Base-by-base conservation (phyloP, 2,113 vertebrate genomes). In the Cercocebus atys region DNA sequence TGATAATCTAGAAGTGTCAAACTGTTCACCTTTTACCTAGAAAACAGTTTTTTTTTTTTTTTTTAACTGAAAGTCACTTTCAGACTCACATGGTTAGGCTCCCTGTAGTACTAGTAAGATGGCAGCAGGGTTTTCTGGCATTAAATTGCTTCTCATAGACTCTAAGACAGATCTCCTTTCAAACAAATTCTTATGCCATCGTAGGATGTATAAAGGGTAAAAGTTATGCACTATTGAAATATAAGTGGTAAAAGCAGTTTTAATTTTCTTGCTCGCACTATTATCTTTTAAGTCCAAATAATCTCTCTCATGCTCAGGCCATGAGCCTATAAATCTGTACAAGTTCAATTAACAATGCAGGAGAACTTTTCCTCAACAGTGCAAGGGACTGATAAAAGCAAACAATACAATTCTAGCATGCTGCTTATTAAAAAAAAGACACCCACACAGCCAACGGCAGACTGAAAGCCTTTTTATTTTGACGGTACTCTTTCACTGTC, bases 401-500 rank as follows among this genome's bases (percentile, higher is more conserved):
- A 98, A 94, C 94, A 97, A 90, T 22, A 0, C 92, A 43, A 23
- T 82, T 72, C 87, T 45, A 6, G 50, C 7, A 7, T 6, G 64
- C 76, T 81, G 88, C 96, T 97, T 4, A 5, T 97, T 98, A 97
- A 97, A 89, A 88, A 55, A 82, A 96, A 98, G 97, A 95, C 91
- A 47, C 13, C 97, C 97, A 68, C 91, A 68, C 73, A 90, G 96
- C 95, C n/a, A 8, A 75, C 11, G 45, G 93, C 86, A 43, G 55
- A 90, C 96, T 88, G 96, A 98, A 98, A 98, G 94, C 95, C 96
- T 97, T 97, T 99, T 98, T 98, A 97, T 98, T 98, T 98, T 98
- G 98, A 99, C 97, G 97, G 97, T 97, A 95, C 98, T 97, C 93
- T 98, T 99, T 99, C 98, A 98, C 97, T 98, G 97, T 98, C 98